phyloP scores from a whole-genome alignment of 2,797 vertebrate species.

The Mus spretus region DNA sequence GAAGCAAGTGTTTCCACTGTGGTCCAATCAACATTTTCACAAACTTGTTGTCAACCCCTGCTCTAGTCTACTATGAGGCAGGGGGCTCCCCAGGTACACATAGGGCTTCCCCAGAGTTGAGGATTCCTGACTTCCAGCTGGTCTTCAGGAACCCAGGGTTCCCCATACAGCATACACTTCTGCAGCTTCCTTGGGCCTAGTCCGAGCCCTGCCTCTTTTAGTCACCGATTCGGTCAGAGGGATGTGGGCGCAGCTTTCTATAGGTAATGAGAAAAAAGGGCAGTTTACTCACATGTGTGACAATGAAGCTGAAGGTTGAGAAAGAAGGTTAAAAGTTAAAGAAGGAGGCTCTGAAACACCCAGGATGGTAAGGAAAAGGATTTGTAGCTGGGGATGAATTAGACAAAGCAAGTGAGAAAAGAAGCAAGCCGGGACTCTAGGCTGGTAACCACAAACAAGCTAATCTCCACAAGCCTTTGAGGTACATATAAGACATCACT shows the following conservation, averaged over 20 bases:
- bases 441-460: not conserved
- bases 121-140: not conserved
- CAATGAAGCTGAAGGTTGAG: not conserved
- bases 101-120: fast-evolving
- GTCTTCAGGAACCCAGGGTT: not conserved
- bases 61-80: fast-evolving
- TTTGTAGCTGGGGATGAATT: not conserved
- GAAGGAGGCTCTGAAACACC: not conserved
- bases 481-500: not conserved
- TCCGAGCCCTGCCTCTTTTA: not conserved
- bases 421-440: not conserved
- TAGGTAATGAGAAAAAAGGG: not conserved
- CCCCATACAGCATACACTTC: not conserved
- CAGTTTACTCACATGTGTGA: not conserved
- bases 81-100: not conserved
- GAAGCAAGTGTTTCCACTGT: not conserved
- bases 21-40: not conserved
- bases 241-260: not conserved
- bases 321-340: not conserved
- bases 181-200: fast-evolving
- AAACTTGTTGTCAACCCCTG: not conserved
- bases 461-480: not conserved
- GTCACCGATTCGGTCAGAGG: fast-evolving
- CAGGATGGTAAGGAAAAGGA: not conserved
- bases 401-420: not conserved